Base-by-base conservation (phyloP, 1,140 invertebrate species). In the Panagrolaimus sp. region DNA sequence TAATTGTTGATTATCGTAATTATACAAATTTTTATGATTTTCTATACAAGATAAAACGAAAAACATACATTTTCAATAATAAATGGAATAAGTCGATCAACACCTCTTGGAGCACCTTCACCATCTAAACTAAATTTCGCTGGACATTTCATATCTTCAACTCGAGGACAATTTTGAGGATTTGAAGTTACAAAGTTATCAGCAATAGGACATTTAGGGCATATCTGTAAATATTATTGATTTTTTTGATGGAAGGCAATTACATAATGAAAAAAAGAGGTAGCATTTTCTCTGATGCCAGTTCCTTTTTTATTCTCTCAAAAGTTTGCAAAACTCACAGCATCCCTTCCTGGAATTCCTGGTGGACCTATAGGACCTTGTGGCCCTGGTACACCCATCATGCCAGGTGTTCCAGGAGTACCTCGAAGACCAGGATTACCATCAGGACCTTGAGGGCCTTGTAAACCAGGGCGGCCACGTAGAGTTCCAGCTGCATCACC, bases 1-100 rank as follows among this genome's bases (percentile, higher is more conserved):
- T 67, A 75, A n/a, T 9, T 20, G 38, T 63, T 44, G n/a, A n/a
- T n/a, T n/a, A n/a, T n/a, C n/a, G n/a, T n/a, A n/a, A n/a, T n/a
- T n/a, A n/a, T n/a, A n/a, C n/a, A n/a, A n/a, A n/a, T n/a, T n/a
- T n/a, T n/a, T n/a, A n/a, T n/a, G n/a, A n/a, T n/a, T n/a, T n/a
- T n/a, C n/a, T n/a, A n/a, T n/a, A n/a, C n/a, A n/a, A n/a, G 3
- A 8, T 42, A 16, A 3, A 13, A 14, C 66, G 5, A 1, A 16
- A n/a, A 14, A 72, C 66, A 64, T 46, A 78, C 76, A 62, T 79
- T 76, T 73, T 81, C 79, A 67, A 80, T 71, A 11, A 80, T 48
- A 25, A 68, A 65, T 9, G 74, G 77, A 51, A 79, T 61, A 23
- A 72, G 51, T 63, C 67, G 63, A 27, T 74, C 73, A 44, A 80